Conservation (phyloP, 2,797 vertebrate species). For the Emydoidea blandingii region DNA sequence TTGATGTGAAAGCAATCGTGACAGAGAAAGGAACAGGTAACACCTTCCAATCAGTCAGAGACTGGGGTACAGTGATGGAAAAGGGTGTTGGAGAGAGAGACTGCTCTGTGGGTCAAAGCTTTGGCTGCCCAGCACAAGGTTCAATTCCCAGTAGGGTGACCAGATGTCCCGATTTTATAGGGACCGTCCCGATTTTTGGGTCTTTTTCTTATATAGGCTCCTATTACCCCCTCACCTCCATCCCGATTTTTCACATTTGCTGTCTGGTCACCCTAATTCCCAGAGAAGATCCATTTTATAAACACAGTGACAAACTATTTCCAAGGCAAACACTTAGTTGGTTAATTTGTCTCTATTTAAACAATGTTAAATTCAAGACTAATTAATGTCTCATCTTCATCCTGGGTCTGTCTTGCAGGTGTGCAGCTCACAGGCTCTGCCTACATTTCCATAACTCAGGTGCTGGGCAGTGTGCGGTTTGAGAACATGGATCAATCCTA, state of each 20-base stretch:
- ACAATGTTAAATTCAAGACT: neutral
- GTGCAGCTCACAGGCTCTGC: conserved; percentile 52
- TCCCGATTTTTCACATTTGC: too few species aligned
- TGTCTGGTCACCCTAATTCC: neutral
- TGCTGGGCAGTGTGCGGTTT: conserved; percentile 71
- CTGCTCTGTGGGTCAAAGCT: neutral
- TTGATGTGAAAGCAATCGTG: conserved; percentile 58
- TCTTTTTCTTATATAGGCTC: too few species aligned
- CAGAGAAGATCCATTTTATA: neutral
- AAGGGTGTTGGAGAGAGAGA: neutral
- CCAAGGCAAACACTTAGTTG: fast-evolving
- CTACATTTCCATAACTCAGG: conserved; percentile 51
- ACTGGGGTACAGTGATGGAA: neutral
- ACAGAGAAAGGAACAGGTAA: conserved; percentile 82
- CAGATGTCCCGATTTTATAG: too few species aligned
- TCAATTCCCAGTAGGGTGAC: neutral
- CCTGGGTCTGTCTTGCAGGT: conserved; percentile 58
- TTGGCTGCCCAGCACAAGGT: neutral
- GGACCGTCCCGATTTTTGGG: too few species aligned
- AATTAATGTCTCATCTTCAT: neutral
- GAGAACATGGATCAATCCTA: conserved; percentile 74
- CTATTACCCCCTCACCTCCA: too few species aligned
- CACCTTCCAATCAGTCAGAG: neutral
- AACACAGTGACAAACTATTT: neutral
- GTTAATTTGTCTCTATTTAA: neutral